A percentile compares a stretch with the other conserved stretches of the same genome.
Conservation (phyloP, 1,140 invertebrate genomes). For the Bactericera cockerelli region DNA sequence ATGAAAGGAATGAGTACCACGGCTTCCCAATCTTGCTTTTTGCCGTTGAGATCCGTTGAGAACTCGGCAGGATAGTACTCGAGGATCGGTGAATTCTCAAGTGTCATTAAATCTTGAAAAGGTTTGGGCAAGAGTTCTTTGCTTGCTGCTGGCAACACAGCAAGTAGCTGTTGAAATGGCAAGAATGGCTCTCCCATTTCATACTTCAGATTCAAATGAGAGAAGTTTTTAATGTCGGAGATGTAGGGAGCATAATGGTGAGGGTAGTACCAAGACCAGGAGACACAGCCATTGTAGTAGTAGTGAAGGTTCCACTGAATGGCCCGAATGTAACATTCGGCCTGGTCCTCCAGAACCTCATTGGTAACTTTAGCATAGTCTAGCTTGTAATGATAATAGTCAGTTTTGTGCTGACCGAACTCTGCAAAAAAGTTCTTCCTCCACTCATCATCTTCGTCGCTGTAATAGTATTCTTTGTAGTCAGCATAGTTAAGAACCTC, state of each 20-base stretch:
- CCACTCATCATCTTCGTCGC: conserved; percentile 16
- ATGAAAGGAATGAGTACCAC: conserved; percentile 95
- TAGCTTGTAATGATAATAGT: conserved; percentile 86
- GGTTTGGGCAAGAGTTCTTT: conserved; percentile 59
- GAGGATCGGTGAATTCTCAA: conserved; percentile 64
- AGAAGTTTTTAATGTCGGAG: conserved; percentile 77
- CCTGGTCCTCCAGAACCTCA: conserved; percentile 61
- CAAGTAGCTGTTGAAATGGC: conserved; percentile 88
- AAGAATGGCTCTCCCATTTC: conserved; percentile 75
- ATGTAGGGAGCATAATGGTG: conserved; percentile 93
- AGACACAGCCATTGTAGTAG: conserved; percentile 90
- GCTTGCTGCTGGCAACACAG: conserved; percentile 76
- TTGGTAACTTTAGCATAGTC: conserved; percentile 54
- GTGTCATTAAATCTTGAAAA: conserved; percentile 69
- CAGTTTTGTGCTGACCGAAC: conserved; percentile 70
- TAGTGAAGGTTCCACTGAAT: conserved; percentile 95
- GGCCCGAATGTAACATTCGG: conserved; percentile 72
- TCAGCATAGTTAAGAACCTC: conserved; percentile 35
- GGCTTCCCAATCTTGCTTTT: conserved; percentile 93
- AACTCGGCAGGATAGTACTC: conserved; percentile 85
- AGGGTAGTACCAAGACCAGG: conserved; percentile 96
- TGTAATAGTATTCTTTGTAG: conserved; percentile 11
- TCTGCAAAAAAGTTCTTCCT: conserved; percentile 42
- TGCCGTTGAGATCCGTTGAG: conserved; percentile 81
- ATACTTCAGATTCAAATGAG: conserved; percentile 54